Percentiles rank a stretch among this genome's conserved stretches.
These are phyloP conservation scores for Mesorhabditis belari DNA, from an alignment of 2,888 invertebrate genomes.

Conservation along the genomic window DNA sequence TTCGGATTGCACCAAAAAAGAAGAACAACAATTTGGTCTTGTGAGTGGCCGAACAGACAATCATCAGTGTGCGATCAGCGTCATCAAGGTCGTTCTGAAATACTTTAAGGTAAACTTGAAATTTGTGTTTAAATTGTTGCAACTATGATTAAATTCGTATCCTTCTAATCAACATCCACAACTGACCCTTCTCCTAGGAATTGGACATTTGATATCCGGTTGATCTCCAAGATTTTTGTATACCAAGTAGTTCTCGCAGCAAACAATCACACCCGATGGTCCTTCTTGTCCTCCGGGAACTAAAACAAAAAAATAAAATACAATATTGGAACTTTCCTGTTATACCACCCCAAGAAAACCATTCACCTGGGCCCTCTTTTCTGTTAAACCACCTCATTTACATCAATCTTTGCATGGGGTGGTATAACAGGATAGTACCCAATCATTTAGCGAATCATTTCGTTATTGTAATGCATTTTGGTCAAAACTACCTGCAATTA, in stretches of 20 bases:
- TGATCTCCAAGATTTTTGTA: constrained; percentile 99
- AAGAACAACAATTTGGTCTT: constrained; percentile 99
- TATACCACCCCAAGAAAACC: too few relatives aligned
- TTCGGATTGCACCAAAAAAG: constrained; percentile 93
- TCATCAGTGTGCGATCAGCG: constrained; percentile 97
- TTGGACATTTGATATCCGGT: constrained; percentile 84
- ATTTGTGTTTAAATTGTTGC: not conserved
- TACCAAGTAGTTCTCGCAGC: constrained; percentile 96
- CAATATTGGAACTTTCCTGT: too few relatives aligned
- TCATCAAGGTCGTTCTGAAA: constrained; percentile 87
- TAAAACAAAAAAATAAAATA: constrained; percentile 34
- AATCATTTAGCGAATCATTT: too few relatives aligned
- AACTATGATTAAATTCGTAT: not conserved
- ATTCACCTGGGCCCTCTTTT: too few relatives aligned
- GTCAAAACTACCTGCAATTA: constrained; percentile 80
- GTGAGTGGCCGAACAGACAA: constrained; percentile 96
- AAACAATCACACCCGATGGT: constrained; percentile 94
- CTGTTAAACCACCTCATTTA: too few relatives aligned
- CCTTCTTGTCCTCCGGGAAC: constrained; percentile 88
- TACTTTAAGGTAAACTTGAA: constrained; percentile 9
- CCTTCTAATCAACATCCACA: not conserved
- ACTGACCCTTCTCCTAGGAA: constrained; percentile 76
- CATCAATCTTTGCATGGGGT: too few relatives aligned
- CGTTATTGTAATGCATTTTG: too few relatives aligned
- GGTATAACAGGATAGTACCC: too few relatives aligned